Evolutionary conservation across 2,797 vertebrate species (phyloP).

Genomic region (Rousettus madagascariensis): DNA sequence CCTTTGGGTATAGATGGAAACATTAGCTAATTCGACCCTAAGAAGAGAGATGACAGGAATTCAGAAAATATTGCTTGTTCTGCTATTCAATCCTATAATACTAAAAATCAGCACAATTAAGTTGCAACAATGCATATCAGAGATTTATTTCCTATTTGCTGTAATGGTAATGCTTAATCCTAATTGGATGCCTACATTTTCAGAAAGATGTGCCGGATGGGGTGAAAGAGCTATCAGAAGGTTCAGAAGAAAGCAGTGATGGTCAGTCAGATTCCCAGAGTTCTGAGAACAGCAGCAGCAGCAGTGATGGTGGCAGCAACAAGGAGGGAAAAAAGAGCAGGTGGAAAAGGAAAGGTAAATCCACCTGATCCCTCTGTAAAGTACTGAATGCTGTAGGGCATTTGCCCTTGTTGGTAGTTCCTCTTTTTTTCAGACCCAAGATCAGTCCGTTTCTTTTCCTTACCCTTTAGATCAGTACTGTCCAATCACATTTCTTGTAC

Average conservation of each 20-base stretch:
- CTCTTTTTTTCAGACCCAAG: background rate
- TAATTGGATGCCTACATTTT: slow-evolving; percentile 66
- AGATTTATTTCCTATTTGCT: slow-evolving; percentile 54
- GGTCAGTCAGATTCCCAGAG: slow-evolving; percentile 92
- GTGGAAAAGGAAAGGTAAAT: slow-evolving; percentile 95
- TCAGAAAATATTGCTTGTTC: slow-evolving; percentile 36
- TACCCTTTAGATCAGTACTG: background rate
- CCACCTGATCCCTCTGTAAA: background rate
- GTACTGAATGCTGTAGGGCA: background rate
- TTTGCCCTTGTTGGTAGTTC: background rate
- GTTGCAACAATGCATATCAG: slow-evolving; percentile 38
- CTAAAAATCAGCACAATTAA: slow-evolving; percentile 46
- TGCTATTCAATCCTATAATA: slow-evolving; percentile 12
- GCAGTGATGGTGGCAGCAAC: slow-evolving; percentile 86
- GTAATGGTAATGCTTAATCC: slow-evolving; percentile 55
- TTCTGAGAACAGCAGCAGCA: slow-evolving; percentile 91
- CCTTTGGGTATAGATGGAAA: slow-evolving; percentile 32
- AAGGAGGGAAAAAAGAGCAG: slow-evolving; percentile 90
- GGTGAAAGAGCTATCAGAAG: slow-evolving; percentile 93
- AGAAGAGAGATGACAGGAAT: slow-evolving; percentile 2
- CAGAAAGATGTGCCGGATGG: slow-evolving; percentile 94
- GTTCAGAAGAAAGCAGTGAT: slow-evolving; percentile 95
- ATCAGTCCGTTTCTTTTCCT: background rate
- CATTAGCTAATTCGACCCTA: slow-evolving; percentile 9
- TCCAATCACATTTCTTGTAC: background rate